These are phyloP conservation scores for Acleris literana DNA, from an alignment of 2,888 invertebrate species.

Conservation along the genomic window DNA sequence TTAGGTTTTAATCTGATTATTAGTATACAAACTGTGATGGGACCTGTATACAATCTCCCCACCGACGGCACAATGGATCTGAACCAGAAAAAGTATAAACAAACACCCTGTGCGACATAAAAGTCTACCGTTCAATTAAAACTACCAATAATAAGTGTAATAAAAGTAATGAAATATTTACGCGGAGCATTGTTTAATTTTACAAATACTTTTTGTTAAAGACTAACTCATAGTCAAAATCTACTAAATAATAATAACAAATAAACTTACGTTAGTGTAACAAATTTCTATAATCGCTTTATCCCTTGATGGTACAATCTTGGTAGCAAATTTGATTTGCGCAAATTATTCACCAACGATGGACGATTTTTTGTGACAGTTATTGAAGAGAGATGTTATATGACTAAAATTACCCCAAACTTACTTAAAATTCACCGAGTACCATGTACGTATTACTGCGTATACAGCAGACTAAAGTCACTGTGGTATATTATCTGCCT, in stretches of 20 bases:
- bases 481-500: no score
- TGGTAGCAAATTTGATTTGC: conserved; percentile 35
- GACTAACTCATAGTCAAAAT: neutral
- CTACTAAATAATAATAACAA: neutral
- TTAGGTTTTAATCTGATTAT: no score
- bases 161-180: conserved; percentile 27
- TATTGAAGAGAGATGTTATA: conserved; percentile 6
- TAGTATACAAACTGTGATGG: no score
- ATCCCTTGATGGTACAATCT: conserved; percentile 27
- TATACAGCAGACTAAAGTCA: no score
- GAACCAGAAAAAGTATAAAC: no score
- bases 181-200: conserved; percentile 19
- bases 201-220: conserved; percentile 5
- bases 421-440: no score
- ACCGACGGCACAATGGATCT: no score
- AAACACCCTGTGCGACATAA: neutral
- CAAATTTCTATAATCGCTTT: conserved; percentile 32
- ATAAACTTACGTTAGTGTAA: conserved; percentile 31
- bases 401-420: conserved; percentile 11
- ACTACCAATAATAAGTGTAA: neutral
- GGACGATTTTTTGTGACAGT: conserved; percentile 36
- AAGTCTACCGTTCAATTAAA: neutral
- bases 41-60: no score
- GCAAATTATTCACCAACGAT: conserved; percentile 35
- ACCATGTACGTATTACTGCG: no score